phyloP scores from a whole-genome alignment of 2,797 vertebrate genomes.

The Bovichtus diacanthus region DNA sequence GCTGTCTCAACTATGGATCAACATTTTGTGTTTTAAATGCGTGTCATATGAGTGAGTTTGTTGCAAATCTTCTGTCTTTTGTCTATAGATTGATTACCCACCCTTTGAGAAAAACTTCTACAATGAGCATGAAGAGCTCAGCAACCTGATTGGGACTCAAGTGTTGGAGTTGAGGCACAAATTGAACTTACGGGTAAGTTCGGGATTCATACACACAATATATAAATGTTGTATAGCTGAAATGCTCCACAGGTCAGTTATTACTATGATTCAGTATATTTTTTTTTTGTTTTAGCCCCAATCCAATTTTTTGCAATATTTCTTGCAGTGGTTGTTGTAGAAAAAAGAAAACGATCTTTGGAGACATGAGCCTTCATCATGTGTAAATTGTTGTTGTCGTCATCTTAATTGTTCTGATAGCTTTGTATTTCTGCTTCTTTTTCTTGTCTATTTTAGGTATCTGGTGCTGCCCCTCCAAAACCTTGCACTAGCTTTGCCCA shows the following conservation, averaged over 20 bases:
- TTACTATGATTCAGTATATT: not conserved
- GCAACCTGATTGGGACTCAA: constrained; percentile 88
- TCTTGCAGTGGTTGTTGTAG: fast-evolving
- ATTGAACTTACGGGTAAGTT: constrained; percentile 93
- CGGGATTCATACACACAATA: not conserved
- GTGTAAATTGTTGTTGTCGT: not conserved
- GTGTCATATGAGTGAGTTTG: not conserved
- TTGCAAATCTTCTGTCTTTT: not conserved
- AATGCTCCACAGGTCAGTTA: not conserved
- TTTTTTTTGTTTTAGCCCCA: not conserved
- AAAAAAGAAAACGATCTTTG: not conserved
- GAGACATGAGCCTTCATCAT: not conserved
- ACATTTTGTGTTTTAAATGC: not conserved
- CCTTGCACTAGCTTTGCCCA: constrained; percentile 97
- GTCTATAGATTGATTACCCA: constrained; percentile 93
- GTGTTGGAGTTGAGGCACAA: constrained; percentile 94
- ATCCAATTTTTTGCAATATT: not conserved
- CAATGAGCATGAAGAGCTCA: constrained; percentile 96
- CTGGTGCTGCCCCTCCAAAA: constrained; percentile 96
- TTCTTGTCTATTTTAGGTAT: constrained; percentile 84
- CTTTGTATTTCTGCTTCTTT: not conserved
- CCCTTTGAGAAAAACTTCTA: constrained; percentile 99
- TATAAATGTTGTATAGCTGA: not conserved
- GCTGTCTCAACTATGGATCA: not conserved
- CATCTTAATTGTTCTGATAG: not conserved